Conservation (phyloP, 2,797 vertebrate genomes). For the Falco concolor region DNA sequence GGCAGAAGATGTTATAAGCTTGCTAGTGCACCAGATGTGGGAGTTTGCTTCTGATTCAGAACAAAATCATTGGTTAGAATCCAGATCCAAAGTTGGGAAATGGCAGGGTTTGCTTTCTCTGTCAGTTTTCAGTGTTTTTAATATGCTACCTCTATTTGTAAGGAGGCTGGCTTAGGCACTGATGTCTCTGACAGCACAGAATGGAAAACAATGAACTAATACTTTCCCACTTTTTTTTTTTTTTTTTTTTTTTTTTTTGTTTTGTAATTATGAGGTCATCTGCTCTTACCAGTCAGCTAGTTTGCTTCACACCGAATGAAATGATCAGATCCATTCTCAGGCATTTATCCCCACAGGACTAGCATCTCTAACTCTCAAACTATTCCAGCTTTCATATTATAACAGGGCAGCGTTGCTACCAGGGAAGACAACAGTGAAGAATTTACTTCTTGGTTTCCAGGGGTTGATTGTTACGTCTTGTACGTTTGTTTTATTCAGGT, state of each 20-base stretch:
- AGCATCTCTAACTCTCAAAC: not conserved
- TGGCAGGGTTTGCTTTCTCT: slow-evolving; percentile 56
- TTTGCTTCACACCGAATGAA: slow-evolving; percentile 1
- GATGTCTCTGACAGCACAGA: slow-evolving; percentile 11
- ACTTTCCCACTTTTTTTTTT: not conserved
- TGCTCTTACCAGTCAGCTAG: not conserved
- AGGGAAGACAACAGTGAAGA: not conserved
- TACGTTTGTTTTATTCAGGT: not conserved
- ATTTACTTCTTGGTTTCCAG: not conserved
- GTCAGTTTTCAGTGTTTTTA: slow-evolving; percentile 51
- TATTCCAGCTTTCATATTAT: not conserved
- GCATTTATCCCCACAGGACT: not conserved
- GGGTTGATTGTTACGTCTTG: not conserved
- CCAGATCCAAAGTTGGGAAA: slow-evolving; percentile 66
- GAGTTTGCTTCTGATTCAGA: slow-evolving; percentile 68
- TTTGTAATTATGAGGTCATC: not conserved
- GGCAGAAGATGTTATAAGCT: slow-evolving; percentile 59
- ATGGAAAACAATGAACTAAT: slow-evolving; percentile 13
- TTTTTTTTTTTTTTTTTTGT: not conserved
- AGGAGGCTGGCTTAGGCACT: slow-evolving; percentile 38
- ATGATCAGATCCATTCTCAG: not conserved
- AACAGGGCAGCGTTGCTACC: not conserved
- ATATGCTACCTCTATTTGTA: slow-evolving; percentile 24
- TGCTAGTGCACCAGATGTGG: slow-evolving; percentile 60
- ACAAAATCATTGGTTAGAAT: slow-evolving; percentile 61